Percentiles rank a stretch among this genome's conserved stretches.
These are phyloP conservation scores for Irena cyanogastra DNA, from an alignment of 2,113 vertebrate genomes.

Conservation along the genomic window DNA sequence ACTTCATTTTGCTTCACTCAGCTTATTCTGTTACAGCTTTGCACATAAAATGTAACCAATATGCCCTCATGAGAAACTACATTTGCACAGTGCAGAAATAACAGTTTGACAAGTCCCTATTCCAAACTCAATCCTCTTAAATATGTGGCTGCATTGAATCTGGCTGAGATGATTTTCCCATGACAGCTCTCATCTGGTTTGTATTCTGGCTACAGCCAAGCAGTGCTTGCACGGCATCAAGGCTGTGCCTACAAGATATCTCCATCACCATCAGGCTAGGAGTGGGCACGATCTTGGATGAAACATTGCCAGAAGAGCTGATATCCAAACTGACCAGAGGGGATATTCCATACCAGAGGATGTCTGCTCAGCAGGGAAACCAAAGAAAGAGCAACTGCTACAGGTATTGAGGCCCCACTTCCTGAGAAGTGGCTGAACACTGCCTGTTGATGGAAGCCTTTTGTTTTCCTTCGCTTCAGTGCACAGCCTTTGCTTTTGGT, in stretches of 20 bases:
- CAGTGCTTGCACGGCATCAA: not conserved
- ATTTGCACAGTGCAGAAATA: not conserved
- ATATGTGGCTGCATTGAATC: accelerated
- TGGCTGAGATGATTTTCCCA: accelerated
- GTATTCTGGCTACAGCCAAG: not conserved
- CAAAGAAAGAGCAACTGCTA: not conserved
- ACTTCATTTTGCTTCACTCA: not conserved
- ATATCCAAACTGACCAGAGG: not conserved
- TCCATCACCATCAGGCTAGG: not conserved
- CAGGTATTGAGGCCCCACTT: not conserved
- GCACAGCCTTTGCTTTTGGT: not conserved
- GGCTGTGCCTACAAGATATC: not conserved
- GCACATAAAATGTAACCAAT: not conserved
- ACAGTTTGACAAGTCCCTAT: not conserved
- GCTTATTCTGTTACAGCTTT: not conserved
- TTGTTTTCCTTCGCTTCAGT: not conserved
- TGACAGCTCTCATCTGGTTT: not conserved
- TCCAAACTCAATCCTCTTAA: not conserved
- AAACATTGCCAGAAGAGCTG: not conserved
- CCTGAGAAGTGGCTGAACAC: accelerated
- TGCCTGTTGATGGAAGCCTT: not conserved
- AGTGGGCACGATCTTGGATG: not conserved
- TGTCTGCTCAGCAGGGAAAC: not conserved
- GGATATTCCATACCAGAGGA: not conserved
- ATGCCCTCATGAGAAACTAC: not conserved